Evolutionary conservation across 2,113 vertebrate genomes (phyloP), one percentile per base, ranked within the genome.

Genomic region (Austrofundulus limnaeus): DNA sequence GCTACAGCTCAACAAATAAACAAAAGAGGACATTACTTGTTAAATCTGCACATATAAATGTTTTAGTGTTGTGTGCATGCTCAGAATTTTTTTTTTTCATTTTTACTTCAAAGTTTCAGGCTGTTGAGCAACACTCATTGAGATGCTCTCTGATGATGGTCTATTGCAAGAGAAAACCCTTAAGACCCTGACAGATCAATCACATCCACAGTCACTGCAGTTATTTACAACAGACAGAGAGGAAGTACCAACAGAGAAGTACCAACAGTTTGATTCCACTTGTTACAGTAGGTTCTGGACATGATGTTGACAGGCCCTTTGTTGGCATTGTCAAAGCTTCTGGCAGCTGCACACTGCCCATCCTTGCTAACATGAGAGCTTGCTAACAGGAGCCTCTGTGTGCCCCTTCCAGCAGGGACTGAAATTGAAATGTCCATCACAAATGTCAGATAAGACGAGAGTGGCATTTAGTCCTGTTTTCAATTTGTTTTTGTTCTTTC

Each of bases 291-390:
- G 41, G 48, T 41, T 46, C n/a, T 54, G 8, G 72, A 63, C 48
- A n/a, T 43, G 53, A 43, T 72, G 68, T 67, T 77, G 83, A 72
- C 71, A 75, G 42, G 39, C 21, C 57, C 60, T 83, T 72, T 80
- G 61, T 52, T 54, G 48, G 56, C 51, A 21, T 39, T 64, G 53
- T 80, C 75, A 76, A 54, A 79, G 57, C 37, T 34, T 28, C 72
- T 75, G 57, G 59, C 66, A 75, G 64, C 1, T 46, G 28, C 60
- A 64, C 41, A 56, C 80, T 59, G 56, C 34, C 66, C 42, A 24
- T 54, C 20, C 58, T 39, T 2, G 13, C 54, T 43, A 73, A 66
- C 42, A 24, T 12, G 37, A 72, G 20, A 50, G 34, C 45, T 41
- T 56, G 66, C 54, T 65, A 75, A 70, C 69, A 39, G 50, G 46